phyloP scores from a whole-genome alignment of 2,888 invertebrate genomes.

The Pediacus dermestoides region DNA sequence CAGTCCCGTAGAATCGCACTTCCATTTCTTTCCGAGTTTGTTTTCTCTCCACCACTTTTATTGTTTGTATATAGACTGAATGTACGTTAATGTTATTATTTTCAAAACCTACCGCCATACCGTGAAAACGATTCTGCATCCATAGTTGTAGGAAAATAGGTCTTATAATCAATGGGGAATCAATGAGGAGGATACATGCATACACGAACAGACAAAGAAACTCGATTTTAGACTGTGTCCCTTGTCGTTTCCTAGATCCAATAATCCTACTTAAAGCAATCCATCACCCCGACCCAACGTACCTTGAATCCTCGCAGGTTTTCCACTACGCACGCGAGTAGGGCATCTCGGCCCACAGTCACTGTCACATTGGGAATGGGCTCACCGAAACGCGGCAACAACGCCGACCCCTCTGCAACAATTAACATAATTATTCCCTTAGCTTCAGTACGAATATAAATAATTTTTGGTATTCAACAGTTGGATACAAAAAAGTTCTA shows the following conservation, averaged over 20 bases:
- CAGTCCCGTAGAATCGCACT: constrained; percentile 28
- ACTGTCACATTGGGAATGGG: constrained; percentile 88
- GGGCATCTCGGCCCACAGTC: constrained; percentile 80
- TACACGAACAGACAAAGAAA: constrained; percentile 39
- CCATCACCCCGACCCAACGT: constrained; percentile 41
- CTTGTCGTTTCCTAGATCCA: constrained; percentile 40
- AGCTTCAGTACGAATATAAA: too few relatives aligned
- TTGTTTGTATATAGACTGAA: constrained; percentile 43
- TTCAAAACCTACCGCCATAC: constrained; percentile 36
- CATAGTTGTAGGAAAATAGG: constrained; percentile 29
- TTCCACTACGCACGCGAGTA: constrained; percentile 85
- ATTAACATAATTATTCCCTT: too few relatives aligned
- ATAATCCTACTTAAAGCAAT: constrained; percentile 43
- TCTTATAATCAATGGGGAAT: too few relatives aligned
- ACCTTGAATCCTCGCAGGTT: constrained; percentile 85
- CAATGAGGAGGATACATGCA: constrained; percentile 16
- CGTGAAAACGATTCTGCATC: constrained; percentile 37
- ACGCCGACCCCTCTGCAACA: constrained; percentile 46
- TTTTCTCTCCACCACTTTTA: constrained; percentile 35
- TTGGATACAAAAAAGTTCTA: too few relatives aligned
- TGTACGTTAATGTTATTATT: constrained; percentile 36
- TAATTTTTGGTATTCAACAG: too few relatives aligned
- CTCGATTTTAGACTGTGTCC: constrained; percentile 34
- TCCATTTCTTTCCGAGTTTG: constrained; percentile 13
- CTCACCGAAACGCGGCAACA: constrained; percentile 79